These are phyloP conservation scores for Hemicordylus capensis DNA, from an alignment of 2,113 vertebrate genomes.

Conservation along the genomic window DNA sequence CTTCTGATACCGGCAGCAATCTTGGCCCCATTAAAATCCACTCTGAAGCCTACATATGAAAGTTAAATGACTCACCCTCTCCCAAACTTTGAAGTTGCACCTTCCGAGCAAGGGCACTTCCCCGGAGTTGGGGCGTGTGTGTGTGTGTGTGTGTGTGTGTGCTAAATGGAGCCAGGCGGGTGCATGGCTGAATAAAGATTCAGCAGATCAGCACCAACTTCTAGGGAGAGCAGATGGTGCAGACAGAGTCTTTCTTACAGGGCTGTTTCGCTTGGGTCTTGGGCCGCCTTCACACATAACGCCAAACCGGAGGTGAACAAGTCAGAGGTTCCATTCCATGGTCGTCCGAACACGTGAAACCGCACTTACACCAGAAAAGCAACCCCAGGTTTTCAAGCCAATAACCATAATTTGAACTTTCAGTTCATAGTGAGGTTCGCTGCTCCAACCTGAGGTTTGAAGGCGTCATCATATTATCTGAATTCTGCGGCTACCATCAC, in stretches of 20 bases:
- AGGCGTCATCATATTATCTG: too few relatives aligned
- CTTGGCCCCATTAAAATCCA: constrained; percentile 75
- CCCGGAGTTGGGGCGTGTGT: neutral
- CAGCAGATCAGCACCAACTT: neutral
- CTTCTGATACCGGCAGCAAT: constrained; percentile 72
- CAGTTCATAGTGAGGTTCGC: too few relatives aligned
- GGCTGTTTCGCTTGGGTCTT: neutral
- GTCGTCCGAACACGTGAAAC: too few relatives aligned
- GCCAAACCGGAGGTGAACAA: neutral
- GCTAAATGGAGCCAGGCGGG: neutral
- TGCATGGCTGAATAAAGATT: neutral
- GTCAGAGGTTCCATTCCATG: too few relatives aligned
- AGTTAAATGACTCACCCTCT: constrained; percentile 76
- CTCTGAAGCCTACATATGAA: constrained; percentile 54
- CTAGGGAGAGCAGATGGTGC: too few relatives aligned
- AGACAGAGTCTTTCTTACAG: neutral
- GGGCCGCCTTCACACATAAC: too few relatives aligned
- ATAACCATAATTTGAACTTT: too few relatives aligned
- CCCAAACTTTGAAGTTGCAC: constrained; percentile 62
- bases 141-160: neutral
- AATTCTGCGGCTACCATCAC: too few relatives aligned
- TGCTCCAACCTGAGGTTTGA: too few relatives aligned
- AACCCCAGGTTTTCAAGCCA: too few relatives aligned
- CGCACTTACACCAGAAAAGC: too few relatives aligned
- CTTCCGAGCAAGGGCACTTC: constrained; percentile 43